Percentiles rank a stretch among this genome's conserved stretches.
These are phyloP conservation scores for Phyllostomus hastatus DNA, from an alignment of 2,113 vertebrate species.

Conservation along the genomic window DNA sequence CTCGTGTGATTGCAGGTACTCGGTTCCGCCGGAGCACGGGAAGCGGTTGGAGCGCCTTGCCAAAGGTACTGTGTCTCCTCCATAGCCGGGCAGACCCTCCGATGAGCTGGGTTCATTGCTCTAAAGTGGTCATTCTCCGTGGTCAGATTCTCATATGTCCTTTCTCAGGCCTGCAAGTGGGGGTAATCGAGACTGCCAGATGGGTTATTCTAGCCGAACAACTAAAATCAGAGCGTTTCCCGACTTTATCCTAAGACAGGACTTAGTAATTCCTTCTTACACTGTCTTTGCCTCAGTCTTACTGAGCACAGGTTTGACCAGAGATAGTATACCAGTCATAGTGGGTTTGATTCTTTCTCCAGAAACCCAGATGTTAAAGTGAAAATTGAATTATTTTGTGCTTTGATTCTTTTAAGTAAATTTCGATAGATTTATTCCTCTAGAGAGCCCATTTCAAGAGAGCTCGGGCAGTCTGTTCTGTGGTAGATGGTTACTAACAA, in stretches of 20 bases:
- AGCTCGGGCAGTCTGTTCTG: not conserved
- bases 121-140: not conserved
- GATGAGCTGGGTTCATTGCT: not conserved
- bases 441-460: not conserved
- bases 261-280: not conserved
- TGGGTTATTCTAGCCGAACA: not conserved
- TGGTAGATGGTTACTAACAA: not conserved
- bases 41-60: constrained; percentile 95
- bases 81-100: not conserved
- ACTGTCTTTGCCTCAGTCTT: not conserved
- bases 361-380: not conserved
- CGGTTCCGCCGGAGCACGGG: constrained; percentile 95
- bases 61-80: constrained; percentile 86
- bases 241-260: not conserved
- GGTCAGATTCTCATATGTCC: not conserved
- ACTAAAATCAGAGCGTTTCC: not conserved
- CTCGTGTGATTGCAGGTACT: constrained; percentile 87
- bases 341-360: not conserved
- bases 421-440: not conserved
- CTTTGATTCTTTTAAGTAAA: not conserved
- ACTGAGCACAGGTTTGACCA: not conserved
- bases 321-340: not conserved
- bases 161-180: not conserved
- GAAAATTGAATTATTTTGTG: not conserved
- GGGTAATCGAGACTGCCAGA: not conserved